A percentile compares a stretch with the other conserved stretches of the same genome.
These are phyloP conservation scores for Hyposoter dolosus DNA, from an alignment of 2,888 invertebrate genomes.

Conservation along the genomic window DNA sequence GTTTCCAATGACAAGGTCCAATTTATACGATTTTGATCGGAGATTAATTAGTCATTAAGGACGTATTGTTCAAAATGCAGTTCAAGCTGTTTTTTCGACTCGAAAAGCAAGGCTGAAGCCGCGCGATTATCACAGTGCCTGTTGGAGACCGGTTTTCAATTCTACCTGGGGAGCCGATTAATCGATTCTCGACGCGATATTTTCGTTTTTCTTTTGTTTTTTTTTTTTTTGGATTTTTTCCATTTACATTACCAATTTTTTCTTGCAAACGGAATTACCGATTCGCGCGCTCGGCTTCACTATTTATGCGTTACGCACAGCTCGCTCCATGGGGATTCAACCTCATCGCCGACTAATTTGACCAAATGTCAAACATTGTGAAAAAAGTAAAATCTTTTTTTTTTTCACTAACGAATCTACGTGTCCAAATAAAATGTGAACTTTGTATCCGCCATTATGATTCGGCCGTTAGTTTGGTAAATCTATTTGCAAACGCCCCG, in stretches of 20 bases:
- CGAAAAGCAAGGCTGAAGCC: conserved; percentile 1
- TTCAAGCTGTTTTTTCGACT: conserved; percentile 17
- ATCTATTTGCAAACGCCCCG: neutral
- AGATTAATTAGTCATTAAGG: neutral
- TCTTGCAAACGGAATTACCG: conserved; percentile 20
- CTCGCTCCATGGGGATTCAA: conserved; percentile 17
- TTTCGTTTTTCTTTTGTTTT: conserved; percentile 5
- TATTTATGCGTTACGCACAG: conserved; percentile 14
- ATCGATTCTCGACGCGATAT: conserved; percentile 30
- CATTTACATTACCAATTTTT: conserved; percentile 25
- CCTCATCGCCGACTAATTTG: conserved; percentile 16
- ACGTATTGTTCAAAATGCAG: conserved; percentile 16
- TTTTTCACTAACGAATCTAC: neutral
- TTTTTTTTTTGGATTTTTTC: conserved; percentile 1
- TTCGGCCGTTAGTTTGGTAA: neutral
- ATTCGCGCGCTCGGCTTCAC: conserved; percentile 5
- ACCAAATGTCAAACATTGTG: conserved; percentile 4
- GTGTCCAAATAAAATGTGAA: neutral
- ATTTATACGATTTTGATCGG: neutral
- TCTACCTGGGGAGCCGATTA: conserved; percentile 42
- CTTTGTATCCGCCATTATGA: neutral
- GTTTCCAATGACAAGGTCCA: neutral
- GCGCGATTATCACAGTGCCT: conserved; percentile 10
- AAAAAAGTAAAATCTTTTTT: neutral
- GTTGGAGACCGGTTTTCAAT: conserved; percentile 27